Evolutionary conservation across 2,797 vertebrate genomes (phyloP).

Genomic region (Nannoperca australis): DNA sequence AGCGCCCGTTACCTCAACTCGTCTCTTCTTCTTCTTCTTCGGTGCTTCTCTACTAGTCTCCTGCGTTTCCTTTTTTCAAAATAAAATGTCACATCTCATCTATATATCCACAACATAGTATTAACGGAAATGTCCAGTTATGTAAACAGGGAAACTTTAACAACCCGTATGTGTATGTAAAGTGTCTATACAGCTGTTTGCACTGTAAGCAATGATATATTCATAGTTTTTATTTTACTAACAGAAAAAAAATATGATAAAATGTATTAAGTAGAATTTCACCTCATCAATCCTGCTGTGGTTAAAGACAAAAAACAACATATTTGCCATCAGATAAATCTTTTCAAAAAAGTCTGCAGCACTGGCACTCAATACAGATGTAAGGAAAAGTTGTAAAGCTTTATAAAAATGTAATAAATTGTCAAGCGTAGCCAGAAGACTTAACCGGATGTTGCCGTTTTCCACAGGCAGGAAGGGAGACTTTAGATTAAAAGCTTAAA

Average conservation of each 20-base stretch:
- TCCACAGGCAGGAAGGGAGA: rapidly evolving
- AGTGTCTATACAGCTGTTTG: not conserved
- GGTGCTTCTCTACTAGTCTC: constrained; percentile 39
- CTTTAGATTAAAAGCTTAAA: constrained; percentile 55
- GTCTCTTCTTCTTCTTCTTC: not conserved
- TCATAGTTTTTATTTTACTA: not conserved
- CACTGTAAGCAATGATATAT: not conserved
- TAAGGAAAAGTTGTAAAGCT: not conserved
- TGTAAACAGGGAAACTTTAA: not conserved
- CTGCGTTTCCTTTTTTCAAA: constrained; percentile 65
- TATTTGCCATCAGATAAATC: too few relatives aligned
- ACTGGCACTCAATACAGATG: not conserved
- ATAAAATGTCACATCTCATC: constrained; percentile 29
- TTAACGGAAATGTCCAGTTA: too few relatives aligned
- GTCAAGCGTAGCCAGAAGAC: not conserved
- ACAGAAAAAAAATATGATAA: not conserved
- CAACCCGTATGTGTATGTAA: too few relatives aligned
- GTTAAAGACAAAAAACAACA: not conserved
- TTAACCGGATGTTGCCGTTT: constrained; percentile 35
- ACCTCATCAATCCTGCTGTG: not conserved
- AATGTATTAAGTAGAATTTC: not conserved
- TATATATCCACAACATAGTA: not conserved
- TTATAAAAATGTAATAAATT: not conserved
- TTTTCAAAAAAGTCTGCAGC: not conserved
- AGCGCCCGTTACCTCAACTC: constrained; percentile 62